Evolutionary conservation across 2,113 vertebrate genomes (phyloP).

Genomic region (Bufo bufo): DNA sequence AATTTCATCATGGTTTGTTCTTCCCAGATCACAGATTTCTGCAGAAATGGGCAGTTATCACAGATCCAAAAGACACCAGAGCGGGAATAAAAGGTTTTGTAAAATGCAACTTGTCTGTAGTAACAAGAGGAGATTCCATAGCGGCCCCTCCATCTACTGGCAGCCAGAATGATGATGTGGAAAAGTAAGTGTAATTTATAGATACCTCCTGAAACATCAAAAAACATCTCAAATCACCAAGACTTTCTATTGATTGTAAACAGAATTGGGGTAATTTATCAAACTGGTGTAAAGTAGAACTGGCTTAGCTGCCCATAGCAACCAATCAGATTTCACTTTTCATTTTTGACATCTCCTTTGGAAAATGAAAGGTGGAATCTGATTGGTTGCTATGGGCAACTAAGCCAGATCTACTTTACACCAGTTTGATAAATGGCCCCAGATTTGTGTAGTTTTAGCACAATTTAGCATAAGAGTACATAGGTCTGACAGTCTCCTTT

Average conservation of each 20-base stretch:
- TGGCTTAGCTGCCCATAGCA: too few relatives aligned
- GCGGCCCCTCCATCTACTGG: slow-evolving; percentile 66
- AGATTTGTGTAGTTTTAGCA: too few relatives aligned
- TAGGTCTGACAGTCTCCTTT: too few relatives aligned
- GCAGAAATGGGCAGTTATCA: slow-evolving; percentile 93
- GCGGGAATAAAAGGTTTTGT: slow-evolving; percentile 90
- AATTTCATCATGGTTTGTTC: slow-evolving; percentile 3
- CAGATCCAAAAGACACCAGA: slow-evolving; percentile 85
- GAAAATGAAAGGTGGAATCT: too few relatives aligned
- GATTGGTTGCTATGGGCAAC: too few relatives aligned
- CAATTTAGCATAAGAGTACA: too few relatives aligned
- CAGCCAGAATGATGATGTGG: slow-evolving; percentile 80
- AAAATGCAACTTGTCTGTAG: slow-evolving; percentile 83
- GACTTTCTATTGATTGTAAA: background rate
- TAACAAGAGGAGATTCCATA: slow-evolving; percentile 78
- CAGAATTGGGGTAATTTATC: too few relatives aligned
- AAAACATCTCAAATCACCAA: background rate
- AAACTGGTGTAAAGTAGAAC: too few relatives aligned
- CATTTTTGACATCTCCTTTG: too few relatives aligned
- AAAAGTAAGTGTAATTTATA: slow-evolving; percentile 76
- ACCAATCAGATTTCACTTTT: too few relatives aligned
- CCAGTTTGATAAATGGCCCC: too few relatives aligned
- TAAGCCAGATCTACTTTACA: too few relatives aligned
- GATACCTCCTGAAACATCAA: background rate
- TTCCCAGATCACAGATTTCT: slow-evolving; percentile 87